Percentiles rank a stretch among this genome's conserved stretches.
These are phyloP conservation scores for Incurvaria masculella DNA, from an alignment of 2,888 invertebrate genomes.

Conservation along the genomic window DNA sequence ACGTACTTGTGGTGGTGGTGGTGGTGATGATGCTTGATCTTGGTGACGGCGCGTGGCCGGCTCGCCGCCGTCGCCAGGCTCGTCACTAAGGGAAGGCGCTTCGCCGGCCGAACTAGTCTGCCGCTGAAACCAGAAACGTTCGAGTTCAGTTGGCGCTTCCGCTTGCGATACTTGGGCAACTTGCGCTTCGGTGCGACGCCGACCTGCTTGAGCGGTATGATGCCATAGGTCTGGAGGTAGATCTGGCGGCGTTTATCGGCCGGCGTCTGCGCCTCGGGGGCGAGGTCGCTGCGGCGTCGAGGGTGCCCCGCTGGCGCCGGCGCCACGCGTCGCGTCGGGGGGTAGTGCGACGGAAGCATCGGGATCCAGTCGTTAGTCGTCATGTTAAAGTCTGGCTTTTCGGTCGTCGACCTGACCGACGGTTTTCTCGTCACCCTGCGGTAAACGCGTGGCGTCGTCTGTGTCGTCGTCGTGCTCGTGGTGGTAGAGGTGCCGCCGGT, in stretches of 20 bases:
- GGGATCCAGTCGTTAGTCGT: slow-evolving; percentile 47
- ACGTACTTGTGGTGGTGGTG: slow-evolving; percentile 64
- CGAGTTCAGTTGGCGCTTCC: slow-evolving; percentile 29
- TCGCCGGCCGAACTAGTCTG: slow-evolving; percentile 20
- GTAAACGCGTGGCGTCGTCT: slow-evolving; percentile 29
- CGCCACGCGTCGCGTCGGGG: slow-evolving; percentile 21
- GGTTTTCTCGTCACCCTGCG: slow-evolving; percentile 39
- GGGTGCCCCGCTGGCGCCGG: background rate
- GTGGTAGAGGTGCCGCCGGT: slow-evolving; percentile 15
- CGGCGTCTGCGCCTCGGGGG: background rate
- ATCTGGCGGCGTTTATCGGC: slow-evolving; percentile 21
- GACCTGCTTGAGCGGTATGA: slow-evolving; percentile 27
- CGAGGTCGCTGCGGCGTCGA: background rate
- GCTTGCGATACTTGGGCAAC: slow-evolving; percentile 30
- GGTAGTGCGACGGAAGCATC: slow-evolving; percentile 39
- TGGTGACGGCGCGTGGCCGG: slow-evolving; percentile 31
- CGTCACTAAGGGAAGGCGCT: slow-evolving; percentile 21
- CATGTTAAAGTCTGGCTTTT: slow-evolving; percentile 12
- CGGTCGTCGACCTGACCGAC: slow-evolving; percentile 20
- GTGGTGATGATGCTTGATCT: slow-evolving; percentile 61
- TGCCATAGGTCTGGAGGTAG: slow-evolving; percentile 37
- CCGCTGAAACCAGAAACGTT: slow-evolving; percentile 33
- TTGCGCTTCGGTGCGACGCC: slow-evolving; percentile 24
- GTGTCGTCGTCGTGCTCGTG: slow-evolving; percentile 21
- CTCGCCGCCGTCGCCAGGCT: slow-evolving; percentile 34